These are phyloP conservation scores for Theodoxus fluviatilis DNA, from an alignment of 2,888 invertebrate species.

Conservation along the genomic window DNA sequence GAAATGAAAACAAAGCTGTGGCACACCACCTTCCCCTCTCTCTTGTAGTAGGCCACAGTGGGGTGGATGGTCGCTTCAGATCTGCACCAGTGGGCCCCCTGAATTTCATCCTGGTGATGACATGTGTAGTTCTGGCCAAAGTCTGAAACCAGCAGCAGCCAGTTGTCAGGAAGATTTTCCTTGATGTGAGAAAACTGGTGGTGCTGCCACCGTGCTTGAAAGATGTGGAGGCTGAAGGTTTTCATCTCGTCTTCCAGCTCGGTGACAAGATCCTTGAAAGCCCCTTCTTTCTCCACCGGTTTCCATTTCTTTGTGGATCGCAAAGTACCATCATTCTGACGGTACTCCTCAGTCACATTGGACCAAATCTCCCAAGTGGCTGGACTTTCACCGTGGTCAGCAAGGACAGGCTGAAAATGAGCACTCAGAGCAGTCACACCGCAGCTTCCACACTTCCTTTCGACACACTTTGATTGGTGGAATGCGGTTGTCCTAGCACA, in stretches of 20 bases:
- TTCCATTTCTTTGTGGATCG: not conserved
- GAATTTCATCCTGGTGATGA: too few species aligned
- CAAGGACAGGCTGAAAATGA: not conserved
- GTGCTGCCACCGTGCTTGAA: too few species aligned
- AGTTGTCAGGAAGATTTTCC: too few species aligned
- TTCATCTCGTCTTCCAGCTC: not conserved
- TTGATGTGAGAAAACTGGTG: too few species aligned
- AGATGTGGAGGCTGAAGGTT: conserved; percentile 11
- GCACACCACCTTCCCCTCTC: too few species aligned
- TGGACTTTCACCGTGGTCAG: not conserved
- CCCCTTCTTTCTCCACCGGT: not conserved
- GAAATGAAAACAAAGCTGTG: too few species aligned
- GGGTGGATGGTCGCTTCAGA: too few species aligned
- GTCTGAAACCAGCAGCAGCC: too few species aligned
- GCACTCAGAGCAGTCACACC: not conserved
- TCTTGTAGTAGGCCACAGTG: too few species aligned
- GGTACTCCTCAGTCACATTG: not conserved
- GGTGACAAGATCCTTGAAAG: not conserved
- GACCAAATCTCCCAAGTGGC: not conserved
- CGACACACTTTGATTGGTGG: not conserved
- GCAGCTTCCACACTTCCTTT: conserved; percentile 11
- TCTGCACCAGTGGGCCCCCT: too few species aligned
- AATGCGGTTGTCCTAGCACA: not conserved
- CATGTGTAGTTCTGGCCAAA: too few species aligned
- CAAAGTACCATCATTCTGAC: not conserved